Base-by-base conservation (phyloP, 2,797 vertebrate species). In the Poeciliopsis presidionis region DNA sequence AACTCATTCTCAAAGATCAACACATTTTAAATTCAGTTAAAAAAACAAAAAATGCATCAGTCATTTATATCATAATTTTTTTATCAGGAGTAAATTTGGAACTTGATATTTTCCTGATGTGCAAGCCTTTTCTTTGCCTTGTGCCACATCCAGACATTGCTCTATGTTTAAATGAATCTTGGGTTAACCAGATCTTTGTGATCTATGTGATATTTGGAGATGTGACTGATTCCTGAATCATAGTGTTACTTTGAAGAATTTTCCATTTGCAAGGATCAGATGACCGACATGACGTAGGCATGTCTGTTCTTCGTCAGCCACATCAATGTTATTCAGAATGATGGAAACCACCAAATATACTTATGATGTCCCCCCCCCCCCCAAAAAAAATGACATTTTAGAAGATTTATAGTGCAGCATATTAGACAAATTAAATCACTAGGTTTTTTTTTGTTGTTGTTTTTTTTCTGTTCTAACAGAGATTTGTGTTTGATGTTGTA, bases 281-380 rank as follows among this genome's bases (percentile, higher is more conserved):
- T 81, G 74, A 1, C 75, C 86, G 79, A 30, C 72, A 43, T 84
- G 84, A 90, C 77, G 70, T 74, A 45, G 49, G 72, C 33, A 36
- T 0, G 87, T 91, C 93, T 95, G 93, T 47, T 94, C 91, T 88
- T 85, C 78, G 49, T 95, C 90, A 76, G 25, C 80, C 45, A 4
- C 82, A 85, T 89, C 85, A 83, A 61, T 87, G 72, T 86, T 81
- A 90, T 94, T 90, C 71, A 88, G 75, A 86, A 73, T 91, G 93
- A 95, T 86, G 85, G 85, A 41, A 86, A 87, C 85, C 90, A 91
- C 87, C 70, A 57, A 77, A 74, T 77, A 55, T 77, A 81, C 28
- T 59, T 30, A 28, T 4, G 55, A 1, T 59, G 2, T 3, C 8
- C 70, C 8, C 7, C 7, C 41, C 53, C 79, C 70, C 72, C 11